Percentiles rank a stretch among this genome's conserved stretches.
Evolutionary conservation across 1,140 invertebrate genomes (phyloP).

Genomic region (Drosophila chauvacae): DNA sequence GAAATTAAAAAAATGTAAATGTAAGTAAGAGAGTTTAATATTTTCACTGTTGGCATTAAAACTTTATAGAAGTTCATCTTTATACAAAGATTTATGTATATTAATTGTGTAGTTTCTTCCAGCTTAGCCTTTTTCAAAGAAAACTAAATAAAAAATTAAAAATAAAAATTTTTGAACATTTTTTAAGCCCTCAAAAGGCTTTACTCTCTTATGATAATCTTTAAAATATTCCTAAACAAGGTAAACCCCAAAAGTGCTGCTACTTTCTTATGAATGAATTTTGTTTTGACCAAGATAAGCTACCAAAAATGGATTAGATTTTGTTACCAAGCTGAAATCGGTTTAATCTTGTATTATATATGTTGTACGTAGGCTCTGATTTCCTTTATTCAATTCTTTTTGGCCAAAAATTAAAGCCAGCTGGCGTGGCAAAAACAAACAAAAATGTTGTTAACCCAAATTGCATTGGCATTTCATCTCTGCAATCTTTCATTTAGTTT

Average conservation of each 20-base stretch:
- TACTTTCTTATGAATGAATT: slow-evolving; percentile 32
- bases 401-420: slow-evolving; percentile 22
- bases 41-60: background rate
- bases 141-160: background rate
- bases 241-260: background rate
- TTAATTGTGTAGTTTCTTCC: background rate
- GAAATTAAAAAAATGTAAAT: background rate
- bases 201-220: background rate
- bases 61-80: background rate
- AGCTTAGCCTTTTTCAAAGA: background rate
- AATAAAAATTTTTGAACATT: background rate
- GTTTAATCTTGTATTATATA: background rate
- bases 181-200: background rate
- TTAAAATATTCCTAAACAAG: background rate
- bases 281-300: slow-evolving; percentile 11
- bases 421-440: slow-evolving; percentile 4
- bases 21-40: background rate
- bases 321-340: background rate
- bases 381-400: slow-evolving; percentile 17
- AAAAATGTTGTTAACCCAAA: slow-evolving; percentile 47
- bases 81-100: too few species aligned
- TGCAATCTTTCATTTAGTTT: slow-evolving; percentile 37
- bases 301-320: slow-evolving; percentile 10
- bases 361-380: background rate
- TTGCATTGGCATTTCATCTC: slow-evolving; percentile 57